Percentiles rank a stretch among this genome's conserved stretches.
Conservation (phyloP, 2,113 vertebrate species). For the Erythrocercus mccallii region DNA sequence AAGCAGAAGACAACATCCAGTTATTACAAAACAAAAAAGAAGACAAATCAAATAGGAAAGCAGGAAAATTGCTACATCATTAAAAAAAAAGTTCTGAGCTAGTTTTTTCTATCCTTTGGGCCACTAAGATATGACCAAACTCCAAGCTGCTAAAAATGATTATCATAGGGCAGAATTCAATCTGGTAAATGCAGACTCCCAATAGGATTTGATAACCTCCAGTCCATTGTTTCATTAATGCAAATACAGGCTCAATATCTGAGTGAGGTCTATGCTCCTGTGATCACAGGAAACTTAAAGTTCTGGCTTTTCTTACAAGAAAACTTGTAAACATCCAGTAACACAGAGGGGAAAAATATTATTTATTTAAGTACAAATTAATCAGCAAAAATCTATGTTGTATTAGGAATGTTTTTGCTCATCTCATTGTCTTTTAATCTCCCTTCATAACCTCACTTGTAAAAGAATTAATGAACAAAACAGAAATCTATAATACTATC, state of each 20-base stretch:
- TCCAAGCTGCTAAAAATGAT: background rate
- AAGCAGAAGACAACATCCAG: background rate
- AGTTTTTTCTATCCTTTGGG: background rate
- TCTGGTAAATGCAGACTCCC: background rate
- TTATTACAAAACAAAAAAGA: background rate
- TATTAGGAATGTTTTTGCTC: background rate
- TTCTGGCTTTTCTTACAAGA: background rate
- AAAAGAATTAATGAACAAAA: background rate
- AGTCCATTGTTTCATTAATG: background rate
- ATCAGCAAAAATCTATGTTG: accelerated
- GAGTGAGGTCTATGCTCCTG: background rate
- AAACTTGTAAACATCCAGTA: background rate
- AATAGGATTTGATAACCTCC: background rate
- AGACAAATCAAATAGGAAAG: background rate
- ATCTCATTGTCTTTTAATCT: background rate
- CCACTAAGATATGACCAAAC: background rate
- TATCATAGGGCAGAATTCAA: background rate
- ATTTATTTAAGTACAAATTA: background rate
- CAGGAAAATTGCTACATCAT: background rate
- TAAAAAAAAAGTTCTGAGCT: background rate
- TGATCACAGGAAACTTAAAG: background rate
- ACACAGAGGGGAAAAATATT: accelerated
- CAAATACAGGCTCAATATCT: background rate
- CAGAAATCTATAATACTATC: background rate
- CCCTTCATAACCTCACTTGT: background rate